Base-by-base conservation (phyloP, 2,888 invertebrate species). In the Apotomis turbidana region DNA sequence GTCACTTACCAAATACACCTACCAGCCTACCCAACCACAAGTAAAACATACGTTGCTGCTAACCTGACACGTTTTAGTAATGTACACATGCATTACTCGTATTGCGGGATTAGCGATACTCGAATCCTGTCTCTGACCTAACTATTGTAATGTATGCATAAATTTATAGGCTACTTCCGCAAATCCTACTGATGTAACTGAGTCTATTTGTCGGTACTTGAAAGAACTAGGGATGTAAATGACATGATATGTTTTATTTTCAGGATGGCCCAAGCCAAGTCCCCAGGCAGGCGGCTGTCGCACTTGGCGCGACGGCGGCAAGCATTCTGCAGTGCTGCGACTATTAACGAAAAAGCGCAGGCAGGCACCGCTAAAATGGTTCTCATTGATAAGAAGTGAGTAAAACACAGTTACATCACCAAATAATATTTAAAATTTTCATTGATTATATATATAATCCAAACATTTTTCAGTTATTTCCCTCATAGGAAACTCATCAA, bases 241-340 rank as follows among this genome's bases (percentile, higher is more conserved):
- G 27, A 27, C 27, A 27, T 44, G 44, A 44, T 44, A 46, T 15
- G 13, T 46, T 9, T n/a, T 46, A 36, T 62, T 10, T 75, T 51
- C 83, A 94, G 94, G 80, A 85, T 85, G 87, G 88, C 83, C 76
- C 91, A 91, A 79, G 89, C 87, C 0, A 92, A 96, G 83, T 97
- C 97, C 1, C 97, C 97, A 0, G 97, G 97, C 0, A 95, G 96
- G 74, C 93, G 97, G 5, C 87, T 97, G 15, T 97, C 96, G 73
- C 97, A 97, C 82, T 90, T 97, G 79, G 97, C 97, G 1, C 95
- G 95, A 70, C 93, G 97, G 6, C 93, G 97, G 66, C 96, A 96
- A 78, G 95, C 96, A 1, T 97, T 97, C 86, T 96, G 96, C 70
- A 96, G 95, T 60, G 96, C 96, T 0, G 91, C 92, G 57, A 93